Conservation (phyloP, 2,113 vertebrate species). For the Dipodomys merriami region DNA sequence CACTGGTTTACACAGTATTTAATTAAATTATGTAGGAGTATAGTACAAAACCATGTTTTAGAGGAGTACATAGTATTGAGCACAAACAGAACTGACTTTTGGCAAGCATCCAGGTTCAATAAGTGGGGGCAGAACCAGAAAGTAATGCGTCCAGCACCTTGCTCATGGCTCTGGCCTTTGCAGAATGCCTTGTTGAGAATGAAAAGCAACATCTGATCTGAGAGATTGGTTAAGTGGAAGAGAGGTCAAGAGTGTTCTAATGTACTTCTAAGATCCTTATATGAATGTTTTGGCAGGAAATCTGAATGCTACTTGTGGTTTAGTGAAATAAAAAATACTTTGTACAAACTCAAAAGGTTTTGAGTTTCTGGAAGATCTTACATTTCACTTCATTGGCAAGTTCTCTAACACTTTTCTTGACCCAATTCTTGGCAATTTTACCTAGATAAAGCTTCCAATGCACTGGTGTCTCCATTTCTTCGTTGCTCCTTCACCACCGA, state of each 20-base stretch:
- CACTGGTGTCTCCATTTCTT: background rate
- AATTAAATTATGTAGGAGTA: background rate
- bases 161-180: background rate
- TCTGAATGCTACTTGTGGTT: background rate
- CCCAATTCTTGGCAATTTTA: background rate
- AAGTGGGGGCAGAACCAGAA: background rate
- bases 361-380: conserved; percentile 19
- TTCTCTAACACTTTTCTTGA: background rate
- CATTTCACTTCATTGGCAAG: background rate
- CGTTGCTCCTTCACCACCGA: background rate
- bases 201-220: background rate
- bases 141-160: background rate
- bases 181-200: background rate
- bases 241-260: background rate
- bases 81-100: background rate
- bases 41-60: conserved; percentile 34
- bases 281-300: background rate
- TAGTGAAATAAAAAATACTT: conserved; percentile 32
- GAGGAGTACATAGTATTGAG: background rate
- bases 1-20: conserved; percentile 5
- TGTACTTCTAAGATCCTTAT: background rate
- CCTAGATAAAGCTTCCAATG: background rate
- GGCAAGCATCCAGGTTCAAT: background rate
- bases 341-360: conserved; percentile 17
- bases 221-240: background rate